Percentiles rank a stretch among this genome's conserved stretches.
phyloP scores from a whole-genome alignment of 1,140 invertebrate genomes.

The Drosophila sp. region DNA sequence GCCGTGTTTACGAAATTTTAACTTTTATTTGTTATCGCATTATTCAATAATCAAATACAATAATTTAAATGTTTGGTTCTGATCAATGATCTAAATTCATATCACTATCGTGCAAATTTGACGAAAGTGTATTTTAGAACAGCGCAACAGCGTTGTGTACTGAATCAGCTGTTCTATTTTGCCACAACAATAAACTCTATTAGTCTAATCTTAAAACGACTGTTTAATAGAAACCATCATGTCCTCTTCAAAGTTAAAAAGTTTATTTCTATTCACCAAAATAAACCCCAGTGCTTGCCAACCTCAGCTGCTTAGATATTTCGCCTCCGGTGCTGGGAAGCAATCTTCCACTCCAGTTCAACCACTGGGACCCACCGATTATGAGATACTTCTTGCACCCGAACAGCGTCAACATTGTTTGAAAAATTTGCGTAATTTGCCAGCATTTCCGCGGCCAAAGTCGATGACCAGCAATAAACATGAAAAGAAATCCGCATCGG shows the following conservation, averaged over 20 bases:
- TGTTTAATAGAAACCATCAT: not conserved
- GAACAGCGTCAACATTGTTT: conserved; percentile 48
- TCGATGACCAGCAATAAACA: conserved; percentile 25
- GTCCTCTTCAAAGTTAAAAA: not conserved
- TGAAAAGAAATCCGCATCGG: conserved; percentile 49
- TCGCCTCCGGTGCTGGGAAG: not conserved
- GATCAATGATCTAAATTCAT: not conserved
- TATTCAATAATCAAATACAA: too few relatives aligned
- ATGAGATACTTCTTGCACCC: conserved; percentile 16
- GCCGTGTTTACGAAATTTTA: too few relatives aligned
- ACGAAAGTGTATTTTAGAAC: not conserved
- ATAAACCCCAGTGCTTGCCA: not conserved
- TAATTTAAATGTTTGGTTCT: too few relatives aligned
- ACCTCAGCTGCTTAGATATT: not conserved
- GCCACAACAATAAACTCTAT: not conserved
- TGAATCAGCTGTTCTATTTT: too few relatives aligned
- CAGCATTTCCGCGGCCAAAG: conserved; percentile 45
- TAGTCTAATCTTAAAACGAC: not conserved
- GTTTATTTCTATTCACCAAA: not conserved
- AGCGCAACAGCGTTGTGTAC: not conserved
- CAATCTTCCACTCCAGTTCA: not conserved
- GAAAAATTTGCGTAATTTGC: conserved; percentile 46
- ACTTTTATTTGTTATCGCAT: too few relatives aligned
- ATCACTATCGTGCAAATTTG: not conserved
- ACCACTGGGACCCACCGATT: conserved; percentile 13